Percentiles rank a stretch among this genome's conserved stretches.
Evolutionary conservation across 2,113 vertebrate genomes (phyloP).

Genomic region (Tetrax tetrax): DNA sequence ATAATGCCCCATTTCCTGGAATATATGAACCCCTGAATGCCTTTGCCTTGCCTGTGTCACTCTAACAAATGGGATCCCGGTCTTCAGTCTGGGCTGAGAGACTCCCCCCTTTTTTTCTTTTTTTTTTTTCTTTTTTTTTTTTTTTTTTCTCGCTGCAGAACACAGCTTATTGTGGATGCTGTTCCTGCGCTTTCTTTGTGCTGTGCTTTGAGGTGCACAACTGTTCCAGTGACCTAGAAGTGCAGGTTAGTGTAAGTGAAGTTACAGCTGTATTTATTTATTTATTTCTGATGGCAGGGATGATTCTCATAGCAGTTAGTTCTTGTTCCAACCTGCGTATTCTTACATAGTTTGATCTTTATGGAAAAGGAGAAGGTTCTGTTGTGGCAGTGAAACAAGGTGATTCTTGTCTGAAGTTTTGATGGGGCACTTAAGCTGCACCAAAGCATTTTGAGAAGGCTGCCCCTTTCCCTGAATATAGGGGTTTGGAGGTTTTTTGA

Average conservation of each 20-base stretch:
- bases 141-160: neutral
- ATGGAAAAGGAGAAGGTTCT: neutral
- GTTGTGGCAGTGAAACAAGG: neutral
- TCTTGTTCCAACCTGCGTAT: neutral
- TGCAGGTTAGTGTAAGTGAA: constrained; percentile 46
- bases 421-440: neutral
- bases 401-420: neutral
- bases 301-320: neutral
- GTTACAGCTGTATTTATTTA: neutral
- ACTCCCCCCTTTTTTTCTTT: neutral
- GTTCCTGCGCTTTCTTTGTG: neutral
- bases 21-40: neutral
- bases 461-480: neutral
- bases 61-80: neutral
- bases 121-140: too few relatives aligned
- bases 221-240: constrained; percentile 53
- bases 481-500: neutral
- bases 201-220: neutral
- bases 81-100: neutral
- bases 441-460: neutral
- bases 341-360: neutral
- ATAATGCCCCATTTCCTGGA: neutral
- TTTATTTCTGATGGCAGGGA: neutral
- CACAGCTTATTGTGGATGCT: neutral
- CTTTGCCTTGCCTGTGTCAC: neutral